Evolutionary conservation across 2,888 invertebrate genomes (phyloP).

Genomic region (Epinotia demarniana): DNA sequence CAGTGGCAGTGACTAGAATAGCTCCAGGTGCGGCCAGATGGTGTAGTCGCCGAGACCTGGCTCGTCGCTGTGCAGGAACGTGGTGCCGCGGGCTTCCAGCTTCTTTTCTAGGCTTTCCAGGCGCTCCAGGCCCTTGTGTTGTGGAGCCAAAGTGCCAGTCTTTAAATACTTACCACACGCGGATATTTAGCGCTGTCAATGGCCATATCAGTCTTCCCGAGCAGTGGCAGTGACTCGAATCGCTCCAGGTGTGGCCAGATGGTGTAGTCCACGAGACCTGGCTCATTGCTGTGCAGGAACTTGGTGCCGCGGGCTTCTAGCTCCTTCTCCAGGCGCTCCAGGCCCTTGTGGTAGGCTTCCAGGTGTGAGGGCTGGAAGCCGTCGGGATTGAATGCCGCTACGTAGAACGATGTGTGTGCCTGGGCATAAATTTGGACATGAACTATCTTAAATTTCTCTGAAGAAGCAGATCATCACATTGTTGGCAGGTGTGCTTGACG

Average conservation of each 20-base stretch:
- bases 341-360: conserved; percentile 82
- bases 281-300: conserved; percentile 88
- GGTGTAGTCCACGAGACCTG: conserved; percentile 92
- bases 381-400: conserved; percentile 75
- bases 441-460: not conserved
- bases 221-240: conserved; percentile 81
- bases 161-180: conserved; percentile 83
- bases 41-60: no score
- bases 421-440: conserved; percentile 54
- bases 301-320: conserved; percentile 85
- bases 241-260: conserved; percentile 94
- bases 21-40: no score
- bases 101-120: no score
- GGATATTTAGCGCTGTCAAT: conserved; percentile 87
- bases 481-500: no score
- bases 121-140: no score
- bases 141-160: not conserved
- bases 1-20: no score
- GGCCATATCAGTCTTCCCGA: conserved; percentile 86
- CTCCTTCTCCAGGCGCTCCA: conserved; percentile 88
- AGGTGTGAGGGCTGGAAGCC: conserved; percentile 69
- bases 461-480: not conserved
- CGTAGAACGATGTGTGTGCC: conserved; percentile 84
- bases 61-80: no score
- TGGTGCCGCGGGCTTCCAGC: no score